Base-by-base conservation (phyloP, 2,888 invertebrate species). In the Onthophagus sagittarius region DNA sequence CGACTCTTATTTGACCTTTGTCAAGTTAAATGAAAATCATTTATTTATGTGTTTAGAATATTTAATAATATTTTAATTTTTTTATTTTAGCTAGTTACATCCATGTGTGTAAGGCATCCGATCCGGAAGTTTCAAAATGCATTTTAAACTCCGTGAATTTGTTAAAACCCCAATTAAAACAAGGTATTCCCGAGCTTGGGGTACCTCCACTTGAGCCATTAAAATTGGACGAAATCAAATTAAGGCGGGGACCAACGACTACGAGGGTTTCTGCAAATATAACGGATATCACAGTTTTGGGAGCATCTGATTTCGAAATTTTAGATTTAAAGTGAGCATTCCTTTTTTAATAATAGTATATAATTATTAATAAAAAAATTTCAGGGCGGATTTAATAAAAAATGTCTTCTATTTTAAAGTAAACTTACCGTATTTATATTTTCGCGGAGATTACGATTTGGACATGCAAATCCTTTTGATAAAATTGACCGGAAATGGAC, bases 141-240 rank as follows among this genome's bases (percentile, higher is more conserved):
- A 81, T 89, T 72, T 82, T 81, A 15, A 81, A 84, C 5, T 85
- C 88, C 5, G 86, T 88, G 0, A 86, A 88, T 76, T 80, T 83
- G 14, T 77, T 89, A n/a, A 82, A 85, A 73, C 88, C 88, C 70
- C 67, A 75, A 77, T 15, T 92, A 77, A 86, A 86, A 7, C 83
- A 85, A 81, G 92, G 92, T 67, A 91, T 92, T 73, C 90, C 90
- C 0, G 91, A 92, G 82, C 83, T 92, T 70, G 88, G 89, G n/a
- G 91, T 91, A 3, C 92, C 92, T 0, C 86, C 89, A 0, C 86
- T 91, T 32, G 92, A 92, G 78, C 92, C 92, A 0, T 83, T 92
- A 23, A 84, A 86, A 65, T 84, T 92, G 71, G 88, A 90, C 0
- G 89, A 91, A 81, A 88, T 92, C 13, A 88, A 88, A 5, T 83